Evolutionary conservation across 2,113 vertebrate species (phyloP).

Genomic region (Ammodytes dubius): DNA sequence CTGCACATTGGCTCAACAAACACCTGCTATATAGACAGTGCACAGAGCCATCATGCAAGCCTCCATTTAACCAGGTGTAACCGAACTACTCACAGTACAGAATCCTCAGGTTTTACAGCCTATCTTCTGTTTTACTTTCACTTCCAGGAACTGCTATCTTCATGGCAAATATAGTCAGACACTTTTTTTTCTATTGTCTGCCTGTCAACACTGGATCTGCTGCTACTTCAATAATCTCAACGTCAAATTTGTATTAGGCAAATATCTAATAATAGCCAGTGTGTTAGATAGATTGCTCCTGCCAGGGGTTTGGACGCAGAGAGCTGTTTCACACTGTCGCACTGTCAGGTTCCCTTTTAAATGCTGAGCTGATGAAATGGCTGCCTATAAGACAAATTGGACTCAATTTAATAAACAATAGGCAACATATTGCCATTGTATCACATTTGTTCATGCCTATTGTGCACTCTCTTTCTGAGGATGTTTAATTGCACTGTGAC

Average conservation of each 20-base stretch:
- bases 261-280: slow-evolving; percentile 76
- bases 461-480: slow-evolving; percentile 12
- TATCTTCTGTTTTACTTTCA: slow-evolving; percentile 48
- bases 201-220: slow-evolving; percentile 66
- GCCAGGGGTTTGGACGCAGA: slow-evolving; percentile 43
- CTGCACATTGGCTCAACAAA: slow-evolving; percentile 12
- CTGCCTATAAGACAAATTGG: slow-evolving; percentile 40
- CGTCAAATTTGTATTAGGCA: slow-evolving; percentile 68
- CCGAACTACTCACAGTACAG: slow-evolving; percentile 12
- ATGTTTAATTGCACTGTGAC: slow-evolving; percentile 58
- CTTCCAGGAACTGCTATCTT: slow-evolving; percentile 57
- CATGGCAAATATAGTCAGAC: slow-evolving; percentile 59
- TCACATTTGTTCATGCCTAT: slow-evolving; percentile 35
- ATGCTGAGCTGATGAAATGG: slow-evolving; percentile 52
- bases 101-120: slow-evolving; percentile 25
- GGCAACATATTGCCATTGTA: slow-evolving; percentile 30
- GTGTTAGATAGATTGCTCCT: slow-evolving; percentile 52
- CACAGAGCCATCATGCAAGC: slow-evolving; percentile 10
- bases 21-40: not conserved
- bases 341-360: slow-evolving; percentile 57
- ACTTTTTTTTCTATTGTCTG: slow-evolving; percentile 45
- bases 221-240: slow-evolving; percentile 76
- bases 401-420: slow-evolving; percentile 47
- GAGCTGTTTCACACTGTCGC: slow-evolving; percentile 56
- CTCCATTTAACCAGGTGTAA: slow-evolving; percentile 20